phyloP scores from a whole-genome alignment of 2,797 vertebrate species.

The Paguma larvata region DNA sequence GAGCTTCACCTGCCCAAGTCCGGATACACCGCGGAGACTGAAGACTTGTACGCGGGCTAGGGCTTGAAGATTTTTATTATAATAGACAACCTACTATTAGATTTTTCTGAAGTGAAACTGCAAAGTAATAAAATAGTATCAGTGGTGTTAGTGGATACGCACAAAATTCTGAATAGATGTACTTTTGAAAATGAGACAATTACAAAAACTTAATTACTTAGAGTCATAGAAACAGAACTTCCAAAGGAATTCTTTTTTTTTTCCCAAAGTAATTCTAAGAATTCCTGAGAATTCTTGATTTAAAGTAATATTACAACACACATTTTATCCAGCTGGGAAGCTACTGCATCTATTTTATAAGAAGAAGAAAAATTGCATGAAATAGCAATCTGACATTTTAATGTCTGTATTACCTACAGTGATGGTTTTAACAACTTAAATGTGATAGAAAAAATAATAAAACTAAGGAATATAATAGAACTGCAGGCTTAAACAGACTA shows the following conservation, averaged over 20 bases:
- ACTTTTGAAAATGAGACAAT: slow-evolving; percentile 43
- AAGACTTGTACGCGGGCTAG: slow-evolving; percentile 89
- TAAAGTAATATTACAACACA: background rate
- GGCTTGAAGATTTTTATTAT: slow-evolving; percentile 91
- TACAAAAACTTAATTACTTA: slow-evolving; percentile 32
- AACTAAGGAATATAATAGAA: background rate
- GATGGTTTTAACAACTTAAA: background rate
- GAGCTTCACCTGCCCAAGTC: slow-evolving; percentile 91
- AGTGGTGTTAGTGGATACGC: background rate
- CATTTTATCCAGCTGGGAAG: background rate
- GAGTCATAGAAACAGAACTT: slow-evolving; percentile 23
- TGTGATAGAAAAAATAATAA: slow-evolving; percentile 44
- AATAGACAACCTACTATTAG: slow-evolving; percentile 70
- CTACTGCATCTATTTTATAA: background rate
- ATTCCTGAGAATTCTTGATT: background rate
- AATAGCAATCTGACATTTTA: background rate
- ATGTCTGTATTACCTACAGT: background rate
- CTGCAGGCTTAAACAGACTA: background rate
- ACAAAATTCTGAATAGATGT: slow-evolving; percentile 34
- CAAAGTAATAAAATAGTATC: background rate
- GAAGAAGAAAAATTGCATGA: background rate
- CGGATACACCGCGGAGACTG: slow-evolving; percentile 91
- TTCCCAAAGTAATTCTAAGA: background rate
- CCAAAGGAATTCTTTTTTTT: background rate
- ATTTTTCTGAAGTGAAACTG: slow-evolving; percentile 65